Base-by-base conservation (phyloP, 1,140 invertebrate species). In the Aradophagus sp. region DNA sequence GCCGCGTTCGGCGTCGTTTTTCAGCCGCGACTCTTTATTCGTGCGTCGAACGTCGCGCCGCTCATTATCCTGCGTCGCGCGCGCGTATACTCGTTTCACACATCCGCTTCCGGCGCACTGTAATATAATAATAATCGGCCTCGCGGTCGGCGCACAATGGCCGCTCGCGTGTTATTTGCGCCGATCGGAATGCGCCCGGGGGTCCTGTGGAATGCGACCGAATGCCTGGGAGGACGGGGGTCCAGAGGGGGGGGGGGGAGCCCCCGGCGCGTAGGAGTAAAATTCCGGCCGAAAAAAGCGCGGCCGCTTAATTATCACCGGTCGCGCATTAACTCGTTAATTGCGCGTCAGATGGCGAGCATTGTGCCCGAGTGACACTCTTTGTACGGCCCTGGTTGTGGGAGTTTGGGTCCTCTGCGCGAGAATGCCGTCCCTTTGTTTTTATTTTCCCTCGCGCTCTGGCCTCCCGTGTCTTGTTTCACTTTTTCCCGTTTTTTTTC, bases 311-410 rank as follows among this genome's bases (percentile, higher is more conserved):
- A 85, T 86, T 85, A 85, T 84, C 79, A 84, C 78, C 77, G 79
- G 79, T 79, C 79, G 71, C 78, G 82, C 75, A 86, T 86, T 86
- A 86, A 86, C 83, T 86, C 81, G 83, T 83, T 86, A 86, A 86
- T 86, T 86, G 82, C 83, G 81, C 83, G 84, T 85, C 84, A 85
- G 79, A 85, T 81, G 80, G 76, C 72, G 66, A 14, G 52, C 62
- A 84, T 86, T 86, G 84, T 86, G 69, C 67, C 65, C 70, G 72
- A 55, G 69, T 86, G 84, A 86, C 82, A 83, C 77, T 82, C 80
- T 83, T 85, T 85, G 78, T 84, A 70, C 53, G 65, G 69, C 59
- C 67, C 66, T 72, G 31, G 45, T 50, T 67, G 63, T 75, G 68
- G 74, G 73, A 75, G 75, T 74, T 73, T 65, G 58, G 55, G 48